These are phyloP conservation scores for Laspeyria flexula DNA, from an alignment of 2,888 invertebrate genomes.

Conservation along the genomic window DNA sequence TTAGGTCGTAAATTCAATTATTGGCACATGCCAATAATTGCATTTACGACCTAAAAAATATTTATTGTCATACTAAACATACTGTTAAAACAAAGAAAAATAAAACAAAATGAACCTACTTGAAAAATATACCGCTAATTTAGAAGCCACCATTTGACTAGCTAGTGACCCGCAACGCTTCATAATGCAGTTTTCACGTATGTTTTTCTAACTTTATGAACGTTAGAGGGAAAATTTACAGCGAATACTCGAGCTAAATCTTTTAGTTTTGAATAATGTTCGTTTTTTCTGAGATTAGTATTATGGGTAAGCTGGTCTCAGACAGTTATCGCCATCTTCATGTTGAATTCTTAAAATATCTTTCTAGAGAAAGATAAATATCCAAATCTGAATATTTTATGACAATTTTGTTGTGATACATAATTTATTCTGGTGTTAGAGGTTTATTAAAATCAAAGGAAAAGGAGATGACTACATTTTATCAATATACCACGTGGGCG, in stretches of 20 bases:
- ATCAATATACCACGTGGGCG: no score
- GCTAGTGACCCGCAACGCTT: constrained; percentile 50
- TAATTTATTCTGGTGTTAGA: background rate
- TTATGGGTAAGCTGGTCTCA: constrained; percentile 39
- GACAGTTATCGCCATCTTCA: constrained; percentile 25
- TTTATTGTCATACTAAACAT: no score
- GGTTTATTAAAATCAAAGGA: background rate
- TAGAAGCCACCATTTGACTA: constrained; percentile 19
- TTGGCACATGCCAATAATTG: no score
- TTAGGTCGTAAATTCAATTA: no score
- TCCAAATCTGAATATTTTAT: background rate
- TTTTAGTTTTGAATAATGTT: constrained; percentile 49
- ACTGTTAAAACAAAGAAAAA: no score
- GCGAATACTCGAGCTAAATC: constrained; percentile 49
- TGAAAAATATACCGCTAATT: constrained; percentile 18
- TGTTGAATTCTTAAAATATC: constrained; percentile 24
- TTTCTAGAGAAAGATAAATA: constrained; percentile 2
- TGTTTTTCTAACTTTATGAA: constrained; percentile 62
- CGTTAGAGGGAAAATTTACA: constrained; percentile 55
- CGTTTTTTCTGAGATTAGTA: constrained; percentile 43
- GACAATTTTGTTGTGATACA: background rate
- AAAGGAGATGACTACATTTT: no score
- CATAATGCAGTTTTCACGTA: constrained; percentile 61
- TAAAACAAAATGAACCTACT: no score
- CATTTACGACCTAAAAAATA: no score